A percentile compares a stretch with the other conserved stretches of the same genome.
Conservation (phyloP, 2,113 vertebrate genomes). For the Myotis lucifugus region DNA sequence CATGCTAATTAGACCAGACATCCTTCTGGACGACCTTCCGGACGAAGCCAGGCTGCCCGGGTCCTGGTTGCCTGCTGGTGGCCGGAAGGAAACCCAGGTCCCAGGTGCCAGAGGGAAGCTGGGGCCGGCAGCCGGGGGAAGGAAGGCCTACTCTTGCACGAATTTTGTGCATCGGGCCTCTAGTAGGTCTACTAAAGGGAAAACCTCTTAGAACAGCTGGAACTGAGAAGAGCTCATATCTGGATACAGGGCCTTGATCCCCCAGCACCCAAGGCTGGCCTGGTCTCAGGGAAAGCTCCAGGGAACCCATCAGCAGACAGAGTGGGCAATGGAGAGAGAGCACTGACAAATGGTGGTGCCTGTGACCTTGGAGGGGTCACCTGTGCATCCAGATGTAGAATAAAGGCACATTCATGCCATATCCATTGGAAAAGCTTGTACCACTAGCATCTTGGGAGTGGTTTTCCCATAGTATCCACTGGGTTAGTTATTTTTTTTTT, state of each 20-base stretch:
- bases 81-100: too few species aligned
- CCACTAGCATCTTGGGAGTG: background rate
- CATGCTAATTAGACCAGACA: too few species aligned
- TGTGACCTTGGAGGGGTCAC: background rate
- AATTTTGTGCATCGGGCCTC: too few species aligned
- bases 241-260: background rate
- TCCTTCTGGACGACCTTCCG: too few species aligned
- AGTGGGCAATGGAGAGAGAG: background rate
- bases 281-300: background rate
- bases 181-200: background rate
- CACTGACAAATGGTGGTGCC: too few species aligned
- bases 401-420: background rate
- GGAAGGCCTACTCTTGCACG: too few species aligned
- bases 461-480: background rate
- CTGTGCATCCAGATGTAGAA: background rate
- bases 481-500: background rate
- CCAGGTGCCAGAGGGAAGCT: too few species aligned
- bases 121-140: too few species aligned
- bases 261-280: background rate
- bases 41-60: too few species aligned
- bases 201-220: background rate
- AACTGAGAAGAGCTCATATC: background rate
- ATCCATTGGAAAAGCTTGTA: background rate
- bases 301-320: background rate
- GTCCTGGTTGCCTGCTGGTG: too few species aligned